Evolutionary conservation across 2,797 vertebrate species (phyloP), one percentile per base, ranked within the genome.

Genomic region (Arctocebus calabarensis): DNA sequence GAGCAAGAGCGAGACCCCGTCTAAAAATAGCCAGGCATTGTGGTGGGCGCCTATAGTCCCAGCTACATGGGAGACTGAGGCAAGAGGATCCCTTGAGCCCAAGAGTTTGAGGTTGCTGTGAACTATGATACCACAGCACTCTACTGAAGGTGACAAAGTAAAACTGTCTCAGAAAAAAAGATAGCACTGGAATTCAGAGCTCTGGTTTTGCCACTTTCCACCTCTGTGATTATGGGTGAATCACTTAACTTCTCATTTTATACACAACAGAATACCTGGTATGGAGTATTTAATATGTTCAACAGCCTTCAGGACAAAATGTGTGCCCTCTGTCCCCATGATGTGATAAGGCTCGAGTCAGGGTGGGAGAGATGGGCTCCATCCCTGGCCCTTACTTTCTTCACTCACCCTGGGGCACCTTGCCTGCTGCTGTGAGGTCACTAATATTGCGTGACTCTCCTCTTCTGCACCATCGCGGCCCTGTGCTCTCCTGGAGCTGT

Each of bases 391-490:
- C 61, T 61, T 29, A 84, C 14, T 16, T 22, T 23, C 27, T 0
- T 6, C 14, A 20, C 8, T 40, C 48, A 48, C 17, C 40, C 29
- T 37, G 48, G 62, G 8, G 29, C 5, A 19, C 11, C 8, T 23
- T n/a, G 6, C 16, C 85, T 59, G 20, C 48, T 19, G 12, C 4
- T 5, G 5, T 20, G 25, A 59, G 32, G 68, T 37, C 45, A 2
- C 14, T 22, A 16, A 34, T 83, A 5, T n/a, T n/a, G 29, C 37
- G 61, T 10, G 45, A 37, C 17, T 57, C 32, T 23, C 8, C 17
- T 17, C 11, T n/a, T n/a, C n/a, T 23, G 5, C 25, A 12, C 7
- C 17, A 2, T 0, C 0, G 37, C 0, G 22, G 37, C 37, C 52
- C 19, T 45, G 70, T 43, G 29, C 23, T 34, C 17, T 8, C 29